These are phyloP conservation scores for Sebastes miniatus DNA, from an alignment of 2,797 vertebrate species.

Conservation along the genomic window DNA sequence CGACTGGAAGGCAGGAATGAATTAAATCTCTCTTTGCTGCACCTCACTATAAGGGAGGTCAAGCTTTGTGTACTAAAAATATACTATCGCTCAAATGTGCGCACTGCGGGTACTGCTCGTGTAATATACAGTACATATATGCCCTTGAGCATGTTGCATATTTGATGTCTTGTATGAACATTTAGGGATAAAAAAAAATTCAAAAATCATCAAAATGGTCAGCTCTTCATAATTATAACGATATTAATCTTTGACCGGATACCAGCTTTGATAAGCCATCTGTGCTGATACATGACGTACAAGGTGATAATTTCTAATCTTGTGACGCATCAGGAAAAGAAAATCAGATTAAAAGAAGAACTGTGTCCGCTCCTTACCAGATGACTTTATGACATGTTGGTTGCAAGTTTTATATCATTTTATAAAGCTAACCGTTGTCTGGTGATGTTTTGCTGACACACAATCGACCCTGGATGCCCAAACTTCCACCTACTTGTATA, in stretches of 20 bases:
- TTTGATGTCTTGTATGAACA: background rate
- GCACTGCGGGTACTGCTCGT: background rate
- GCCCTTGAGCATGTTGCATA: background rate
- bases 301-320: constrained; percentile 13
- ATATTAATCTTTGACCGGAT: background rate
- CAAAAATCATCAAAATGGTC: background rate
- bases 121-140: background rate
- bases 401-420: background rate
- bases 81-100: background rate
- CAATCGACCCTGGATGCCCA: background rate
- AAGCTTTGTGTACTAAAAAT: constrained; percentile 2
- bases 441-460: background rate
- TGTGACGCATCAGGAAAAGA: background rate
- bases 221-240: background rate
- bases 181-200: too few relatives aligned
- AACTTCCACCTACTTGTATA: constrained; percentile 2
- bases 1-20: background rate
- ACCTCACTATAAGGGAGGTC: background rate
- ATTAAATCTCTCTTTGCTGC: background rate
- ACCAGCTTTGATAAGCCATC: constrained; percentile 6
- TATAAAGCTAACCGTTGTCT: background rate
- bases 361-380: background rate
- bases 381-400: background rate
- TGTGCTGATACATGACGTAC: background rate
- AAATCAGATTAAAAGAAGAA: background rate